Evolutionary conservation across 2,888 invertebrate genomes (phyloP), one percentile per base, ranked within the genome.

Genomic region (Aplocera efformata): DNA sequence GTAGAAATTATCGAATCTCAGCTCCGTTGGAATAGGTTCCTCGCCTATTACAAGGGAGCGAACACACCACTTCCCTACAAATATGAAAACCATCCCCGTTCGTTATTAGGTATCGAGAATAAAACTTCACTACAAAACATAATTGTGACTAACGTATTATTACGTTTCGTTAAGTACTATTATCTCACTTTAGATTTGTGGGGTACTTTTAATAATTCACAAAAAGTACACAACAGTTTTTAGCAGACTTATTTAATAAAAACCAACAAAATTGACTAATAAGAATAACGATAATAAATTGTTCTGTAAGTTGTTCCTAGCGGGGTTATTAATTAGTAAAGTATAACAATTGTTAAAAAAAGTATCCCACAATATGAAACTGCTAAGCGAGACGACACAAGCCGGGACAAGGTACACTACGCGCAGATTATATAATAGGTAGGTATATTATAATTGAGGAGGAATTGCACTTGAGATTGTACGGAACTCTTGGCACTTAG

Each of bases 121-220:
- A 72, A 78, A 80, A 83, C 72, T 72, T 79, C 64, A 75, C 82
- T 82, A 83, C 80, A 74, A 81, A 84, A 82, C 79, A 70, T 79
- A 82, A 74, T 78, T 76, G 71, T 74, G 71, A 76, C 78, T 77
- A 72, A 72, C 54, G 13, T 59, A 34, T 42, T 34, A 34, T 37
- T 44, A 49, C 34, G 11, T 48, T 48, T 36, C 33, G 24, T 43
- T 50, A 34, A 32, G 30, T 35, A 42, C 36, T 48, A 50, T 40
- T 47, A n/a, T 70, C 65, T 78, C 76, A 72, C 75, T 76, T 72
- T 69, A 60, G 50, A 55, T 61, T 59, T 51, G 58, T 67, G 70
- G 72, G 72, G 74, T 73, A 75, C 72, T 67, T 72, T 67, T 63
- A 65, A 60, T 26, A 35, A 34, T 33, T 29, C n/a, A n/a, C 17